Conservation (phyloP, 2,113 vertebrate species). For the Podocnemis expansa region DNA sequence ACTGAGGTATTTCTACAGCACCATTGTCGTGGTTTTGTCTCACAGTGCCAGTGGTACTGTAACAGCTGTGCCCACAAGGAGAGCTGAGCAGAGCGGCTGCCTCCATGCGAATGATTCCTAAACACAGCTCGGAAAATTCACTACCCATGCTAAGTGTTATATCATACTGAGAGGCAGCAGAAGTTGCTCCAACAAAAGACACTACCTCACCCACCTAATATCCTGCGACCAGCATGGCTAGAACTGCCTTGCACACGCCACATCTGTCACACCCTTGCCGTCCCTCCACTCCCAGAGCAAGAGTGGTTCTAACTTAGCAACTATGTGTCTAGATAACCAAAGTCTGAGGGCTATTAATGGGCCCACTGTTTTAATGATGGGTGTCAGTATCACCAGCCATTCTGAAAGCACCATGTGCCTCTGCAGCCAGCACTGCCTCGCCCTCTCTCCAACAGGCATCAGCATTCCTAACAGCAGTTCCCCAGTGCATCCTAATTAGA, state of each 20-base stretch:
- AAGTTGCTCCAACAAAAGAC: background rate
- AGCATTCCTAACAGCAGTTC: constrained; percentile 34
- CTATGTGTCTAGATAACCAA: background rate
- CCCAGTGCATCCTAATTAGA: constrained; percentile 62
- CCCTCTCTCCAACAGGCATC: background rate
- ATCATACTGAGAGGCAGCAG: background rate
- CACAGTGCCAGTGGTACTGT: background rate
- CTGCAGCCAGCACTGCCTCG: background rate
- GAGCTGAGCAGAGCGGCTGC: background rate
- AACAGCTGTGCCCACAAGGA: background rate
- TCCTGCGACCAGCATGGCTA: background rate
- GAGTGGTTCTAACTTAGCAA: background rate
- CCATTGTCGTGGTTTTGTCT: accelerated
- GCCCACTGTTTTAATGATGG: background rate
- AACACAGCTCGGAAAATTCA: background rate
- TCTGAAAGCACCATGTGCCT: accelerated
- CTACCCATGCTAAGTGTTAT: background rate
- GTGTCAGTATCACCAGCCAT: background rate
- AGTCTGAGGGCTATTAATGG: background rate
- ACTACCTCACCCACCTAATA: background rate
- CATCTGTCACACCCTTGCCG: background rate
- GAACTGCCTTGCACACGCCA: background rate
- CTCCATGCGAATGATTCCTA: background rate
- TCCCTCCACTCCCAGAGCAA: background rate
- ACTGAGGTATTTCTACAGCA: background rate